These are phyloP conservation scores for Alcedo atthis DNA, from an alignment of 2,797 vertebrate species.

Conservation along the genomic window DNA sequence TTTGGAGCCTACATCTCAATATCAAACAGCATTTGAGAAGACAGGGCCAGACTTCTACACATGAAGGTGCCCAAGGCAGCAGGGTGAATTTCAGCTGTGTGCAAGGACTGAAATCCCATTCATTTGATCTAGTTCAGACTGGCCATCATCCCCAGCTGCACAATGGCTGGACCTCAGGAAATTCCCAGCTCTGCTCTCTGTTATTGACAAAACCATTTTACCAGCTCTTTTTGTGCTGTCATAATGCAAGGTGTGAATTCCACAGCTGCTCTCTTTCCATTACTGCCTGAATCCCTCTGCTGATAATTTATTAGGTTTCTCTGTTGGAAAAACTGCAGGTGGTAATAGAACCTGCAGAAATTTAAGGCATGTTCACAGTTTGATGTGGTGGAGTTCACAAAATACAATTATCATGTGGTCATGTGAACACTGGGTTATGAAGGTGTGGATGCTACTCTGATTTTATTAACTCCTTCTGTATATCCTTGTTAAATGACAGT, in stretches of 20 bases:
- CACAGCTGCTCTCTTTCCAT: neutral
- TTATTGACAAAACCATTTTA: neutral
- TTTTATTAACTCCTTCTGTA: neutral
- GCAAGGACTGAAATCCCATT: neutral
- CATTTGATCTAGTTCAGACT: neutral
- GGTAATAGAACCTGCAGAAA: slow-evolving; percentile 42
- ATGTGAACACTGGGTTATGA: neutral
- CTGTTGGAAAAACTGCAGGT: slow-evolving; percentile 42
- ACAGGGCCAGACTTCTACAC: neutral
- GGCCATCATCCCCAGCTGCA: neutral
- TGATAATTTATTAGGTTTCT: slow-evolving; percentile 27
- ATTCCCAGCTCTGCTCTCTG: neutral
- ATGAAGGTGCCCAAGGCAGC: neutral
- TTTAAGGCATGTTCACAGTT: slow-evolving; percentile 32
- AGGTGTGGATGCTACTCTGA: neutral
- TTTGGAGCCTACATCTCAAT: neutral
- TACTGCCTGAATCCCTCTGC: neutral
- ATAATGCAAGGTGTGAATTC: neutral
- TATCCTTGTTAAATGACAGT: neutral
- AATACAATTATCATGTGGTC: slow-evolving; percentile 25
- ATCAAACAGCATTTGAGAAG: neutral
- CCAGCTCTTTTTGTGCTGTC: neutral
- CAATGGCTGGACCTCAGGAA: neutral
- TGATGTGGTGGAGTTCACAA: slow-evolving; percentile 20
- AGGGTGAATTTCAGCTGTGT: neutral